Evolutionary conservation across 2,888 invertebrate genomes (phyloP).

Genomic region (Caenorhabditis angaria): DNA sequence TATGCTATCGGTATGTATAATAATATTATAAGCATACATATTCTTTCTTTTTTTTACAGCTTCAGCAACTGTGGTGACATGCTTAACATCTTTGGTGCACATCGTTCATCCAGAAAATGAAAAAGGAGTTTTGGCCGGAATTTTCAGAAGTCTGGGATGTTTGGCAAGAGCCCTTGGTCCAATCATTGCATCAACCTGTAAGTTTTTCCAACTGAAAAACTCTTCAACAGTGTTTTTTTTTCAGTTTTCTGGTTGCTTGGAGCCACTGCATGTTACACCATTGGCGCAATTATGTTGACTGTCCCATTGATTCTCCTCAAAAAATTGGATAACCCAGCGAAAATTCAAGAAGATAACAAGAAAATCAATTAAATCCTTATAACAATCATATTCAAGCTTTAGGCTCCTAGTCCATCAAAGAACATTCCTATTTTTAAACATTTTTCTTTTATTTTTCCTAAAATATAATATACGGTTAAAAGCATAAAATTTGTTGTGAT

Average conservation of each 20-base stretch:
- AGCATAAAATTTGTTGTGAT: background rate
- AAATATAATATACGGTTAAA: slow-evolving; percentile 3
- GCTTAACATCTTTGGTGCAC: slow-evolving; percentile 91
- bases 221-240: slow-evolving; percentile 60
- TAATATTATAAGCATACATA: too few relatives aligned
- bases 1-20: slow-evolving; percentile 85
- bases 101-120: slow-evolving; percentile 81
- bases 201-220: slow-evolving; percentile 31
- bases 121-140: slow-evolving; percentile 91
- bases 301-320: slow-evolving; percentile 77
- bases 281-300: slow-evolving; percentile 82
- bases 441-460: background rate
- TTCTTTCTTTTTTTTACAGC: slow-evolving; percentile 74
- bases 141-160: slow-evolving; percentile 91
- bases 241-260: slow-evolving; percentile 91
- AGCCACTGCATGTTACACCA: slow-evolving; percentile 83
- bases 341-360: slow-evolving; percentile 17
- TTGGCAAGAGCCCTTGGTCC: slow-evolving; percentile 92
- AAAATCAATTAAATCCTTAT: slow-evolving; percentile 16
- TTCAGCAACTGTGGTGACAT: slow-evolving; percentile 87
- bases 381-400: slow-evolving; percentile 11
- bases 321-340: slow-evolving; percentile 44
- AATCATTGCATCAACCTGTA: slow-evolving; percentile 84
- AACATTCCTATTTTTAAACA: background rate
- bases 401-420: background rate